Percentiles rank a stretch among this genome's conserved stretches.
Conservation (phyloP, 2,113 vertebrate species). For the Xiphophorus hellerii region DNA sequence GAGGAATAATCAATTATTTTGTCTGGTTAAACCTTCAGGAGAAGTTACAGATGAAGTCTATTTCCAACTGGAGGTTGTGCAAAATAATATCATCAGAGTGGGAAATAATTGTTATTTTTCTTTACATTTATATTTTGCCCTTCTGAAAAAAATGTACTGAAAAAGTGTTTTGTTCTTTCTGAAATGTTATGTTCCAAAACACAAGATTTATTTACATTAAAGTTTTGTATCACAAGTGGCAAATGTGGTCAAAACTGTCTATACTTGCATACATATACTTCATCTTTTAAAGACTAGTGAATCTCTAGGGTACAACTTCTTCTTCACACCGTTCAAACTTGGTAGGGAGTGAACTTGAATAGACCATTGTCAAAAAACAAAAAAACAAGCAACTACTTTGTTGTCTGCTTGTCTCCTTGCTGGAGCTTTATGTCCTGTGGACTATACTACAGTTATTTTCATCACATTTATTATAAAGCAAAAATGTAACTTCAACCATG, state of each 20-base stretch:
- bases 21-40: neutral
- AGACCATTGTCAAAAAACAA: neutral
- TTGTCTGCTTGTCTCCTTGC: neutral
- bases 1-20: neutral
- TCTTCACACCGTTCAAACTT: neutral
- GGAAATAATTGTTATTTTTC: neutral
- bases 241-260: neutral
- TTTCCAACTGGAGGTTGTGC: neutral
- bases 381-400: neutral
- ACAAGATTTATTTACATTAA: neutral
- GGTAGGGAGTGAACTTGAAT: neutral
- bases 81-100: neutral
- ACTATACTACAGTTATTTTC: neutral
- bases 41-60: neutral
- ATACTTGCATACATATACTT: neutral
- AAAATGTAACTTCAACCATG: constrained; percentile 3
- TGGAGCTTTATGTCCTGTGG: neutral
- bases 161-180: neutral
- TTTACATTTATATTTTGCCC: neutral
- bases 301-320: neutral
- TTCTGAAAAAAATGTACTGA: neutral
- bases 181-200: neutral
- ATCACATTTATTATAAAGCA: constrained; percentile 11
- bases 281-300: neutral
- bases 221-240: neutral